Percentiles rank a stretch among this genome's conserved stretches.
Conservation (phyloP, 2,888 invertebrate species). For the Dendrolimus houi region DNA sequence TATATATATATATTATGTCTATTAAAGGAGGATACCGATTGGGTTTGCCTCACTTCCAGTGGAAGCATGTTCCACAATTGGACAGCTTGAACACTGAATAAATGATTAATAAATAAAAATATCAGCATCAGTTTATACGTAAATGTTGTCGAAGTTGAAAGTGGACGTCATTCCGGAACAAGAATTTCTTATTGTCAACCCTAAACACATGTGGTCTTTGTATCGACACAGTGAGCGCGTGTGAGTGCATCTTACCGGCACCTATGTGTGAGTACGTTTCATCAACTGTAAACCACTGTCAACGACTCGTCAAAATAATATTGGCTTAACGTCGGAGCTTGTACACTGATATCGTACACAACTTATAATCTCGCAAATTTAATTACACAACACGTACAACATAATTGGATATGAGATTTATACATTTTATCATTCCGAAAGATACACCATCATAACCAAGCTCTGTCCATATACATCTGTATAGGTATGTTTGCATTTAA, state of each 20-base stretch:
- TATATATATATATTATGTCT: no score
- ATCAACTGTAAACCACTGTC: conserved; percentile 73
- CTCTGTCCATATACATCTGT: no score
- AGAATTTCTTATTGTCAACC: neutral
- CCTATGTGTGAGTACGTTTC: conserved; percentile 54
- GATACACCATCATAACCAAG: no score
- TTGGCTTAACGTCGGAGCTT: conserved; percentile 61
- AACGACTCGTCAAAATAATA: conserved; percentile 75
- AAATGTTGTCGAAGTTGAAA: no score
- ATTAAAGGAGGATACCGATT: no score
- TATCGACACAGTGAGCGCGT: conserved; percentile 21
- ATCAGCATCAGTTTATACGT: no score
- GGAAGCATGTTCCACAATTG: no score
- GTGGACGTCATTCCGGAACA: no score
- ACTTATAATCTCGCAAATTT: conserved; percentile 60
- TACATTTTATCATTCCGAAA: neutral
- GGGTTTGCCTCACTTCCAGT: no score
- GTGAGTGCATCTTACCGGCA: conserved; percentile 34
- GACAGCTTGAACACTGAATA: no score
- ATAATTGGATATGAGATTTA: neutral
- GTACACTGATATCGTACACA: conserved; percentile 47
- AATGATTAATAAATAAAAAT: no score
- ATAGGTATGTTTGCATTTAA: no score
- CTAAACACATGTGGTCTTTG: neutral
- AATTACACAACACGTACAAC: conserved; percentile 21